Conservation (phyloP, 2,888 invertebrate species). For the Calliopum simillimum region DNA sequence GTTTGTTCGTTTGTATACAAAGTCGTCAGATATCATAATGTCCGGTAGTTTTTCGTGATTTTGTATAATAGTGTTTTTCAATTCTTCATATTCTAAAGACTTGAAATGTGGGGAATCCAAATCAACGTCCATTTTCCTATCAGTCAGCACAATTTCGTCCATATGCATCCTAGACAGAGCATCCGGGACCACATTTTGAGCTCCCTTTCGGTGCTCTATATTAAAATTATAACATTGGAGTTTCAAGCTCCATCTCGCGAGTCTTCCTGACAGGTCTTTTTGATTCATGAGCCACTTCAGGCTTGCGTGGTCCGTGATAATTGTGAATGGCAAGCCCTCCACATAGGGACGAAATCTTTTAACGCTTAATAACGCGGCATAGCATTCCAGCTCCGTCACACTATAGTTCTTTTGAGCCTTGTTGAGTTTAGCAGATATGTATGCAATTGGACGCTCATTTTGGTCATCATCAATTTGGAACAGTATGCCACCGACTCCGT, state of each 20-base stretch:
- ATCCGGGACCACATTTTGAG: too few relatives aligned
- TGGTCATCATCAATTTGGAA: conserved; percentile 11
- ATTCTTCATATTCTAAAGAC: too few relatives aligned
- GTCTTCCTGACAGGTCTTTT: too few relatives aligned
- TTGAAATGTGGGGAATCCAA: too few relatives aligned
- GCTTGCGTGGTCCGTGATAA: conserved; percentile 49
- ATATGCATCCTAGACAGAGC: too few relatives aligned
- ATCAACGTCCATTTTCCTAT: too few relatives aligned
- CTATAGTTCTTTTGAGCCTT: too few relatives aligned
- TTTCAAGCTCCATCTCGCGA: too few relatives aligned
- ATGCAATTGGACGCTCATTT: conserved; percentile 19
- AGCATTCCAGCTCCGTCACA: conserved; percentile 34
- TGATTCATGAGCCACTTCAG: conserved; percentile 49
- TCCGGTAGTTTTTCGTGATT: conserved; percentile 9
- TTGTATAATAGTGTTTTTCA: too few relatives aligned
- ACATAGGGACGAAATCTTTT: conserved; percentile 35
- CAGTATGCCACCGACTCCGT: conserved; percentile 11
- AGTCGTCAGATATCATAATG: conserved; percentile 5
- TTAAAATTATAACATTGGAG: too few relatives aligned
- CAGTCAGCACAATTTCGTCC: too few relatives aligned
- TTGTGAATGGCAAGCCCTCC: conserved; percentile 43
- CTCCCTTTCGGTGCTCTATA: too few relatives aligned
- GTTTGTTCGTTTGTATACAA: conserved; percentile 12
- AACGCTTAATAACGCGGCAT: conserved; percentile 29
- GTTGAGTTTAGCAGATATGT: conserved; percentile 23